Conservation (phyloP, 1,140 invertebrate species). For the Leptopilina boulardi region DNA sequence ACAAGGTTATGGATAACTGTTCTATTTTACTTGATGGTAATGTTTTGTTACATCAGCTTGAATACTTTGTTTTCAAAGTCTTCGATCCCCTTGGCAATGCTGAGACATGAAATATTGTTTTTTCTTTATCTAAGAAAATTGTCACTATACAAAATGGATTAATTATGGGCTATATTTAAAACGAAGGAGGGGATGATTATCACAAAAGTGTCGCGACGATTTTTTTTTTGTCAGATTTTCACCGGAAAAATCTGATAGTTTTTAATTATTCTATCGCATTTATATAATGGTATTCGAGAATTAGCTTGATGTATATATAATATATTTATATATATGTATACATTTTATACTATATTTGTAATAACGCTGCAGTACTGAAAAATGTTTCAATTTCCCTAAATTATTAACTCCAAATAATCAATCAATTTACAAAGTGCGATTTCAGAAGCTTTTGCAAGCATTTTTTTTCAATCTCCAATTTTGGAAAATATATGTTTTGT, state of each 20-base stretch:
- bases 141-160: slow-evolving; percentile 28
- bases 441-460: not conserved
- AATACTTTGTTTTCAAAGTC: slow-evolving; percentile 32
- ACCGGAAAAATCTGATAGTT: slow-evolving; percentile 1
- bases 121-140: not conserved
- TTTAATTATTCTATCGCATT: slow-evolving; percentile 14
- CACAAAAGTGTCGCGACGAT: slow-evolving; percentile 23
- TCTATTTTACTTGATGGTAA: slow-evolving; percentile 25
- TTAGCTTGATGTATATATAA: slow-evolving; percentile 23
- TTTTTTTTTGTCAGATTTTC: not conserved
- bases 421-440: slow-evolving; percentile 14
- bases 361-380: slow-evolving; percentile 20
- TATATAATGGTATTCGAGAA: slow-evolving; percentile 20
- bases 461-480: not conserved
- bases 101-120: slow-evolving; percentile 21
- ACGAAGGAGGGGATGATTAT: slow-evolving; percentile 29
- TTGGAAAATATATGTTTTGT: not conserved
- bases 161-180: slow-evolving; percentile 23
- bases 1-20: slow-evolving; percentile 26
- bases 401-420: slow-evolving; percentile 4
- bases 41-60: slow-evolving; percentile 27
- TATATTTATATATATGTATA: slow-evolving; percentile 28
- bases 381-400: not conserved
- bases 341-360: slow-evolving; percentile 5
- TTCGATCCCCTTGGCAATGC: slow-evolving; percentile 27